Conservation (phyloP, 92 coral and sea anemone species). For the Palythoa caribaeorum region DNA sequence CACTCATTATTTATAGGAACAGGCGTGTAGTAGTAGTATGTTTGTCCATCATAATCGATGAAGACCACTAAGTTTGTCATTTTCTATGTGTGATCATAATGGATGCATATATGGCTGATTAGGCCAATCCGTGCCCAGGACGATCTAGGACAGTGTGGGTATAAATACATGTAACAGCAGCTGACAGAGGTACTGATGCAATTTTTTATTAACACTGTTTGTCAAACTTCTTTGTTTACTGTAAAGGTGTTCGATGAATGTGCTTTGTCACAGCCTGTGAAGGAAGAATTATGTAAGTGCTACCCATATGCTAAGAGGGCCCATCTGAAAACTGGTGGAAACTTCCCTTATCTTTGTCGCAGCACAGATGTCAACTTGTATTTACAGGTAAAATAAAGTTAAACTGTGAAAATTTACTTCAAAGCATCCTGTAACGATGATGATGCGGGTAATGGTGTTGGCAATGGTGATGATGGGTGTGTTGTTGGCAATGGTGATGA, state of each 20-base stretch:
- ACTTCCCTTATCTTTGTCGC: constrained; percentile 95
- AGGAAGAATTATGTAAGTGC: constrained; percentile 92
- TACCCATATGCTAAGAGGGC: constrained; percentile 96
- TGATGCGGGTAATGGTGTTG: neutral
- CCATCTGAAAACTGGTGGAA: constrained; percentile 96
- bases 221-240: neutral
- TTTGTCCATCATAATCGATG: no score
- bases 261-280: constrained; percentile 96
- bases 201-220: neutral
- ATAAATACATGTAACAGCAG: no score
- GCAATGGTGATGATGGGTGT: neutral
- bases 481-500: neutral
- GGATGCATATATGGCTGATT: no score
- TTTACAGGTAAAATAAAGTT: constrained; percentile 76
- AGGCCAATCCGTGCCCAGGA: no score
- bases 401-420: neutral
- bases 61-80: no score
- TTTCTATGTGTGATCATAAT: no score
- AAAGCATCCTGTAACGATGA: neutral
- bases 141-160: no score
- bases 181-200: no score
- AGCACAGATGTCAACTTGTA: constrained; percentile 95
- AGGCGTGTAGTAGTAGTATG: no score
- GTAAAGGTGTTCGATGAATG: constrained; percentile 98
- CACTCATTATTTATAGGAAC: no score